A percentile compares a stretch with the other conserved stretches of the same genome.
Evolutionary conservation across 2,113 vertebrate genomes (phyloP).

Genomic region (Tringa solitaria): DNA sequence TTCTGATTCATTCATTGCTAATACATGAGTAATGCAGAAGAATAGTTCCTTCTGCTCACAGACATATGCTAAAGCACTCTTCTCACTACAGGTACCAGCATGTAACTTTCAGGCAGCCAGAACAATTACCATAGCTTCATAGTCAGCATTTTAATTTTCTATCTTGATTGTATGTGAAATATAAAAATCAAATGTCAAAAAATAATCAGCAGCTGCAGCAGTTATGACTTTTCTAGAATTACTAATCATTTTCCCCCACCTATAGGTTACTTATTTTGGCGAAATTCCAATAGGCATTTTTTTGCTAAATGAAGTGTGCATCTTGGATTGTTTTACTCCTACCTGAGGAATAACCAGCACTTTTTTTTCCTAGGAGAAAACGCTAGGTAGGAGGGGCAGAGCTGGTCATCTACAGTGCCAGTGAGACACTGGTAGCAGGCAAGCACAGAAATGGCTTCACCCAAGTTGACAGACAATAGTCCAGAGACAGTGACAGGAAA

Average conservation of each 20-base stretch:
- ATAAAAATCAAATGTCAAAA: not conserved
- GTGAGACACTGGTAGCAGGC: not conserved
- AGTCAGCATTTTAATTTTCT: not conserved
- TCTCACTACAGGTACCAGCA: not conserved
- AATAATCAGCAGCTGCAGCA: not conserved
- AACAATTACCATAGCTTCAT: not conserved
- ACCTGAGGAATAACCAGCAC: not conserved
- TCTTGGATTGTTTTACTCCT: not conserved
- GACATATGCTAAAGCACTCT: not conserved
- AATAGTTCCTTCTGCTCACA: not conserved
- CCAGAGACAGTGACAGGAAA: not conserved
- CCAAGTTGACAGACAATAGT: not conserved
- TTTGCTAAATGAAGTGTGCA: not conserved
- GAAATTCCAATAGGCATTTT: not conserved
- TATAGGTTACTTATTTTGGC: not conserved
- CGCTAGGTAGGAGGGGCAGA: not conserved
- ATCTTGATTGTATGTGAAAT: not conserved
- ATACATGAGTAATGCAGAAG: not conserved
- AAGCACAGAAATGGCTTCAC: not conserved
- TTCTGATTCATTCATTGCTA: not conserved
- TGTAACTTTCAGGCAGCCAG: not conserved
- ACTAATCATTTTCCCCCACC: not conserved
- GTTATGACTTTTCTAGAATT: not conserved
- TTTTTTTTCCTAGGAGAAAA: not conserved
- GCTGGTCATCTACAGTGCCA: not conserved